A percentile compares a stretch with the other conserved stretches of the same genome.
phyloP scores from a whole-genome alignment of 2,888 invertebrate genomes.

The Scaptomyza reducta region DNA sequence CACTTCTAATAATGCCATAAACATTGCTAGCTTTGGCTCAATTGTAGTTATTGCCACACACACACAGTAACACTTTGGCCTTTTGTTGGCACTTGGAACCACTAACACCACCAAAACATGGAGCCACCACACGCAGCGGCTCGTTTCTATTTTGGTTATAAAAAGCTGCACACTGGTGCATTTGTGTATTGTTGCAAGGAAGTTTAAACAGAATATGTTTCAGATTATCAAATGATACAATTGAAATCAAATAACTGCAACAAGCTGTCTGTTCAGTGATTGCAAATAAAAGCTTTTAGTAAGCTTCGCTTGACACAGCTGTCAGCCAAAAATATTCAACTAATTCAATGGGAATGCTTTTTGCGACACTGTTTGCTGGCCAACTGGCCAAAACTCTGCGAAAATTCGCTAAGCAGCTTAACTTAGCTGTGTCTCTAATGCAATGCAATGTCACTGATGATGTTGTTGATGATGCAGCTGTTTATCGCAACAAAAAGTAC shows the following conservation, averaged over 20 bases:
- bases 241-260: neutral
- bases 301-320: neutral
- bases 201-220: neutral
- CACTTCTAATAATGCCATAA: neutral
- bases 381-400: slow-evolving; percentile 4
- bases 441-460: slow-evolving; percentile 23
- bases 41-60: slow-evolving; percentile 24
- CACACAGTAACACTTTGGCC: neutral
- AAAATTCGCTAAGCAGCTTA: slow-evolving; percentile 45
- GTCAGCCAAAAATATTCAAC: neutral
- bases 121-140: neutral
- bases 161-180: slow-evolving; percentile 41
- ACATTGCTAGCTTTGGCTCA: neutral
- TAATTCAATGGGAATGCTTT: neutral
- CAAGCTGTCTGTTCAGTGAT: neutral
- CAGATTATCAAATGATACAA: neutral
- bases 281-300: neutral
- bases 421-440: slow-evolving; percentile 26
- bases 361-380: slow-evolving; percentile 27
- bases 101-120: neutral
- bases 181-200: neutral
- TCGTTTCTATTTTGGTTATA: neutral
- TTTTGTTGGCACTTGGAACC: neutral
- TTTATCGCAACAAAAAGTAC: slow-evolving; percentile 12
- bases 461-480: slow-evolving; percentile 9